Conservation (phyloP, 92 coral and sea anemone species). For the Nematostella vectensis region DNA sequence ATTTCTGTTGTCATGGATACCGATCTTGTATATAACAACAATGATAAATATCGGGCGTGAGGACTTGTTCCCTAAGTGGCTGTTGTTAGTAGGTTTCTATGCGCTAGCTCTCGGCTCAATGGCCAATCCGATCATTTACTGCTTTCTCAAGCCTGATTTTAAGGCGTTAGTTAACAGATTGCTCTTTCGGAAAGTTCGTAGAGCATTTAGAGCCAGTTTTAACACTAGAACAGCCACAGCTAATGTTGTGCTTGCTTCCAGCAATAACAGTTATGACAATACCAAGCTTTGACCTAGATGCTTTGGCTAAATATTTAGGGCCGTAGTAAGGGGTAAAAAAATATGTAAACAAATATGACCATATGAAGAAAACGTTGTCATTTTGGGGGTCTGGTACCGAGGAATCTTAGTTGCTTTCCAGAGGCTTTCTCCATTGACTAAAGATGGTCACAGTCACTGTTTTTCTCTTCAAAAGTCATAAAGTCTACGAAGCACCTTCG, state of each 20-base stretch:
- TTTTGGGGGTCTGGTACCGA: too few relatives aligned
- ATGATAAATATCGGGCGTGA: slow-evolving; percentile 12
- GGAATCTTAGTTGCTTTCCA: too few relatives aligned
- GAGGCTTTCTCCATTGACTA: too few relatives aligned
- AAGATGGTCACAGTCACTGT: too few relatives aligned
- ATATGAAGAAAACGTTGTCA: too few relatives aligned
- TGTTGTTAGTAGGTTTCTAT: slow-evolving; percentile 14
- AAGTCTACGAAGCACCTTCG: too few relatives aligned
- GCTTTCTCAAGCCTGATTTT: slow-evolving; percentile 48
- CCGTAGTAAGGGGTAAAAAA: too few relatives aligned
- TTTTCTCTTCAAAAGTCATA: too few relatives aligned
- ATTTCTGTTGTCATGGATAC: slow-evolving; percentile 38
- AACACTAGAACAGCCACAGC: background rate
- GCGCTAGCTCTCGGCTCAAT: slow-evolving; percentile 35
- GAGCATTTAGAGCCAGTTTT: slow-evolving; percentile 2
- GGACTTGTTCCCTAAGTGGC: slow-evolving; percentile 15
- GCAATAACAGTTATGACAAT: background rate
- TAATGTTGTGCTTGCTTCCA: background rate
- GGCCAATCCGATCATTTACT: slow-evolving; percentile 40
- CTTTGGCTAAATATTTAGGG: background rate
- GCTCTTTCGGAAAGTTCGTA: slow-evolving; percentile 9
- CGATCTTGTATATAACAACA: slow-evolving; percentile 36
- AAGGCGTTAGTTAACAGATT: slow-evolving; percentile 16
- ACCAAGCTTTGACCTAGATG: background rate
- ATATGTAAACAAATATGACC: too few relatives aligned